Percentiles rank a stretch among this genome's conserved stretches.
phyloP scores from a whole-genome alignment of 2,113 vertebrate species.

The Salminus brasiliensis region DNA sequence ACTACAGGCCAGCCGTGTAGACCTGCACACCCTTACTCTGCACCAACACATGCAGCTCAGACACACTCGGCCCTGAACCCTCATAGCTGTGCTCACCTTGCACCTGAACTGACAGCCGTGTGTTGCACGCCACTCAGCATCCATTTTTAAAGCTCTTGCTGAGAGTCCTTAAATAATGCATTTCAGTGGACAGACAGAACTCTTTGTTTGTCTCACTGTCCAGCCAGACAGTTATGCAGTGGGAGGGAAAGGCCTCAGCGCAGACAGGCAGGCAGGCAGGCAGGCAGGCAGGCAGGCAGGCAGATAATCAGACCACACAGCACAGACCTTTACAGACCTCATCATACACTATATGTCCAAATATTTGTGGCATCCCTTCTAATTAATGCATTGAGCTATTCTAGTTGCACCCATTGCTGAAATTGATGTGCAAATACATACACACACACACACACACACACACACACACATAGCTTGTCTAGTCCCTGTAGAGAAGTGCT shows the following conservation, averaged over 20 bases:
- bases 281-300: neutral
- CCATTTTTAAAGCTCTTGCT: constrained; percentile 33
- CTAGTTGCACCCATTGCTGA: no score
- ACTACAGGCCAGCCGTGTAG: neutral
- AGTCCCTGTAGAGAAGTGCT: no score
- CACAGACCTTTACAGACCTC: neutral
- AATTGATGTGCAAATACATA: no score
- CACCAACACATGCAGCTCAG: neutral
- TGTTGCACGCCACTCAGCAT: neutral
- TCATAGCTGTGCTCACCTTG: neutral
- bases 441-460: no score
- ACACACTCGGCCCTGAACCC: neutral
- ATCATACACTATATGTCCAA: no score
- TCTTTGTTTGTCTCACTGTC: neutral
- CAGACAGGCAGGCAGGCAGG: no score
- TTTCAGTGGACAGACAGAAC: constrained; percentile 9
- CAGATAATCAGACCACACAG: neutral
- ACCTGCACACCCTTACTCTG: neutral
- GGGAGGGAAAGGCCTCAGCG: neutral
- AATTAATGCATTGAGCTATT: no score
- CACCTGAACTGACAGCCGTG: neutral
- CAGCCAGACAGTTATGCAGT: neutral
- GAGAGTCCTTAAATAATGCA: constrained; percentile 34
- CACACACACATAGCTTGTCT: no score
- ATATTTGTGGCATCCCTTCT: no score